Evolutionary conservation across 2,888 invertebrate species (phyloP).

Genomic region (Perizoma flavofasciatum): DNA sequence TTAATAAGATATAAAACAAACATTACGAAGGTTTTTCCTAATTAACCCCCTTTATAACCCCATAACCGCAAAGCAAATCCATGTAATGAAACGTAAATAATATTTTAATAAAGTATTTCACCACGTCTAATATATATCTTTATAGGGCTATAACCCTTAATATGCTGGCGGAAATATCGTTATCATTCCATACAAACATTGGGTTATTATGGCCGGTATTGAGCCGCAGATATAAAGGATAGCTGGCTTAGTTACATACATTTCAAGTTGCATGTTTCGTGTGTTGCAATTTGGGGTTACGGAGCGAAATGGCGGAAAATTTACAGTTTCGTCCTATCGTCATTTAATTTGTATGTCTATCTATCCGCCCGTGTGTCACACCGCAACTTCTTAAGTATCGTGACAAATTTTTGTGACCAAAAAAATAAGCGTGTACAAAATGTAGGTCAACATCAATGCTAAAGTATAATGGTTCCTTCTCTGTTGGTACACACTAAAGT

Average conservation of each 20-base stretch:
- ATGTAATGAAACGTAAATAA: constrained; percentile 72
- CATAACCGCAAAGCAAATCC: constrained; percentile 46
- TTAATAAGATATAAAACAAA: constrained; percentile 7
- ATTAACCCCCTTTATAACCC: constrained; percentile 33
- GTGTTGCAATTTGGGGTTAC: no score
- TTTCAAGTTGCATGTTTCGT: not conserved
- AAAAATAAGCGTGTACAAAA: no score
- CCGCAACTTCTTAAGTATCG: no score
- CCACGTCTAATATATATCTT: constrained; percentile 63
- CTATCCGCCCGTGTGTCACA: no score
- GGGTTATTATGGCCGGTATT: constrained; percentile 49
- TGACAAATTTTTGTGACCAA: no score
- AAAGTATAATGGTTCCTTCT: no score
- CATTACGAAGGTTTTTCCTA: constrained; percentile 21
- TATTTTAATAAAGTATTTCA: constrained; percentile 65
- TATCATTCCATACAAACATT: constrained; percentile 68
- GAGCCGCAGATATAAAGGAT: constrained; percentile 5
- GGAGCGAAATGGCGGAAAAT: no score
- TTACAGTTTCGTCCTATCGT: no score
- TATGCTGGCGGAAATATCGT: constrained; percentile 69
- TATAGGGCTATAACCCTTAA: constrained; percentile 71
- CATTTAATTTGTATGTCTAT: no score
- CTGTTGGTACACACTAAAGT: no score
- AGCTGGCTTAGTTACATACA: constrained; percentile 5
- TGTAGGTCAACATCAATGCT: no score